Conservation (phyloP, 2,113 vertebrate species). For the Puntigrus tetrazona region DNA sequence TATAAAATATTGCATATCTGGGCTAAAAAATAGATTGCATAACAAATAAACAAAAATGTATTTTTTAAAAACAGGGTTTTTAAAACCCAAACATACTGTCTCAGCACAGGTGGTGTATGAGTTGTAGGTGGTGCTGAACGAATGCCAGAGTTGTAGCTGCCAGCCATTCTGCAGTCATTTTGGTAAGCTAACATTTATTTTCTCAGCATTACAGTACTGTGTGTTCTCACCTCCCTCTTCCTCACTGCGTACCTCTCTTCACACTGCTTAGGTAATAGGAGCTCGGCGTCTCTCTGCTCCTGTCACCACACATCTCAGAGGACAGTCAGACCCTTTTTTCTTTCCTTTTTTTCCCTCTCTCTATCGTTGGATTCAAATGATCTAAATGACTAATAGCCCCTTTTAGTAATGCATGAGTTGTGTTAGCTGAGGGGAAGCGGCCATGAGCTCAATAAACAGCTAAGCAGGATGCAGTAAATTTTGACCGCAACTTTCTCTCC, state of each 20-base stretch:
- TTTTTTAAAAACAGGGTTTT: neutral
- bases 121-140: conserved; percentile 2
- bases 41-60: neutral
- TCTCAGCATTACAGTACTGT: conserved; percentile 17
- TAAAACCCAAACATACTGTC: neutral
- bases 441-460: conserved; percentile 56
- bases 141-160: neutral
- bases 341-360: neutral
- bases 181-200: conserved; percentile 40
- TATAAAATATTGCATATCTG: neutral
- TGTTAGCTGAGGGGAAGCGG: conserved; percentile 52
- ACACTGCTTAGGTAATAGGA: conserved; percentile 13
- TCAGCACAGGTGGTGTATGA: conserved; percentile 21
- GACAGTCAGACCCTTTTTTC: neutral
- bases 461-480: conserved; percentile 58
- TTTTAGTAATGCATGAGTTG: conserved; percentile 62
- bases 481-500: conserved; percentile 45
- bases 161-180: conserved; percentile 34
- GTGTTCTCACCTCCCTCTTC: conserved; percentile 41
- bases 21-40: neutral
- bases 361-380: conserved; percentile 49
- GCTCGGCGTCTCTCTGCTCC: conserved; percentile 28
- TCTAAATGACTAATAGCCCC: conserved; percentile 58
- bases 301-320: conserved; percentile 39
- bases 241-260: conserved; percentile 23